These are phyloP conservation scores for Chlorops oryzae DNA, from an alignment of 1,140 invertebrate species.

Conservation along the genomic window DNA sequence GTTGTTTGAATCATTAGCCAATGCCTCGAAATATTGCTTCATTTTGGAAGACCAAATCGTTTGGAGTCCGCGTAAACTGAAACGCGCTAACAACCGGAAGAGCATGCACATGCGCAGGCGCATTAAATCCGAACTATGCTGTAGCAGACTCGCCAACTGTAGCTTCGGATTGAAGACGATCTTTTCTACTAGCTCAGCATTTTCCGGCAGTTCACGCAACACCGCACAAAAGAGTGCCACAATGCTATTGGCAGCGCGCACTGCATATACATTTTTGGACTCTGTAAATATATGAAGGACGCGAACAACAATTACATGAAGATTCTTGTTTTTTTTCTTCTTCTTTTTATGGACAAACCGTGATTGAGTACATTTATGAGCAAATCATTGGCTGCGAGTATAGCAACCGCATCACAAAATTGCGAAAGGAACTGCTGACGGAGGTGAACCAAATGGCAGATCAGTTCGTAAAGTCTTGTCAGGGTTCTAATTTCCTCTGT, in stretches of 20 bases:
- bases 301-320: too few species aligned
- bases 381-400: constrained; percentile 55
- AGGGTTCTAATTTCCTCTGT: constrained; percentile 60
- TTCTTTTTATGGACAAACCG: constrained; percentile 50
- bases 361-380: constrained; percentile 53
- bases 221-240: constrained; percentile 61
- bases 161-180: constrained; percentile 57
- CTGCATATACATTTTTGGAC: constrained; percentile 56
- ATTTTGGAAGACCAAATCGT: constrained; percentile 55
- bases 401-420: constrained; percentile 69
- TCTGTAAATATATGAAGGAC: constrained; percentile 49
- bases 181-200: constrained; percentile 66
- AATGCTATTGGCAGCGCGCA: constrained; percentile 58
- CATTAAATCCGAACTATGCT: constrained; percentile 56
- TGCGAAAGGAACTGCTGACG: constrained; percentile 66
- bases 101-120: constrained; percentile 62
- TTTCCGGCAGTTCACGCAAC: constrained; percentile 66
- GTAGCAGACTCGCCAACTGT: constrained; percentile 56
- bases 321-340: too few species aligned
- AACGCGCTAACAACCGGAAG: constrained; percentile 59
- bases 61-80: constrained; percentile 59
- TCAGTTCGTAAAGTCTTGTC: constrained; percentile 60
- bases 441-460: constrained; percentile 64
- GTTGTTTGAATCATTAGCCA: constrained; percentile 52
- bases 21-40: constrained; percentile 51